Conservation (phyloP, 2,113 vertebrate species). For the Elgaria multicarinata region DNA sequence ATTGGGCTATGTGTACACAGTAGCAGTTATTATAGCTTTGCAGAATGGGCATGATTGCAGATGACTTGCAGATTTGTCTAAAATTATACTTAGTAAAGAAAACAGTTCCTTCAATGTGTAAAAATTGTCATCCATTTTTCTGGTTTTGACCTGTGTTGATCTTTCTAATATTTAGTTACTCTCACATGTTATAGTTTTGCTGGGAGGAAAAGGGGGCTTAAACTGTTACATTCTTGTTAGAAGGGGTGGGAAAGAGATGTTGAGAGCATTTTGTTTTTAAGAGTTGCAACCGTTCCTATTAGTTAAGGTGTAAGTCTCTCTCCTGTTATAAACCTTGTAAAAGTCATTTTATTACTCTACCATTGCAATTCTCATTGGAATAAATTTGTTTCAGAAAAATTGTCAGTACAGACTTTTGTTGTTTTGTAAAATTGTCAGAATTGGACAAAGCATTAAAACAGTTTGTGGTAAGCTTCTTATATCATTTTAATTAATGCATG, state of each 20-base stretch:
- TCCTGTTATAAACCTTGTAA: background rate
- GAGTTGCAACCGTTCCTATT: background rate
- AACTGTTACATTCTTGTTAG: conserved; percentile 10
- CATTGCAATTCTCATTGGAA: background rate
- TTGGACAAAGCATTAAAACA: background rate
- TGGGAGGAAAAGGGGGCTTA: conserved; percentile 1
- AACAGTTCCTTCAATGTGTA: conserved; percentile 58
- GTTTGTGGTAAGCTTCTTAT: background rate
- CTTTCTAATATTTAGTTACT: conserved; percentile 49
- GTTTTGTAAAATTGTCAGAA: conserved; percentile 14
- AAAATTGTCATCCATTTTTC: conserved; percentile 56
- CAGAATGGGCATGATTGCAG: conserved; percentile 55
- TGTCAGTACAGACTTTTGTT: background rate
- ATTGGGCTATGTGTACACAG: conserved; percentile 48
- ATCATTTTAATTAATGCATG: background rate
- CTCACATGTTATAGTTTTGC: conserved; percentile 37
- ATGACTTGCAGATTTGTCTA: conserved; percentile 61
- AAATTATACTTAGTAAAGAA: conserved; percentile 64
- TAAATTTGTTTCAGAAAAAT: background rate
- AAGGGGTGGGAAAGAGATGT: background rate
- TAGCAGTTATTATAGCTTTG: conserved; percentile 65
- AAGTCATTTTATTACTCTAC: background rate
- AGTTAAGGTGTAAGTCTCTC: background rate
- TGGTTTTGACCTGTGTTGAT: conserved; percentile 38
- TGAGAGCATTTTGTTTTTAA: conserved; percentile 30